phyloP scores from a whole-genome alignment of 1,140 invertebrate genomes.

The Helicorthomorpha holstii region DNA sequence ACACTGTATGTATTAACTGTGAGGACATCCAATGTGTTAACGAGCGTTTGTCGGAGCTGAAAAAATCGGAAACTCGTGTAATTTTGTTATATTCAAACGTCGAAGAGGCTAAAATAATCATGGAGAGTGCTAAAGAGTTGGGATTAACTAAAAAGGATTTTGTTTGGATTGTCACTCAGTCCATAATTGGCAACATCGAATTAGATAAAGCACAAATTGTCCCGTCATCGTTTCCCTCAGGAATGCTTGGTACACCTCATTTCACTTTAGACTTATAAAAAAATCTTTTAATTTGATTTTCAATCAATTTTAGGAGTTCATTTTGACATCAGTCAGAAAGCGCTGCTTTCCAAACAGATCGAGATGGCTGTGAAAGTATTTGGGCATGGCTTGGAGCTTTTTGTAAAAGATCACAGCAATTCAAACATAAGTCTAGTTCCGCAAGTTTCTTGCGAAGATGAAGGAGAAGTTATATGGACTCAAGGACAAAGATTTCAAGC shows the following conservation, averaged over 20 bases:
- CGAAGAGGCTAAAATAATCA: conserved; percentile 66
- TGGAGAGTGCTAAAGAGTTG: conserved; percentile 57
- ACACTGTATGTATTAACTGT: conserved; percentile 49
- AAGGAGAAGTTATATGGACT: conserved; percentile 51
- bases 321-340: neutral
- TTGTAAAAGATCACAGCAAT: conserved; percentile 47
- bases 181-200: conserved; percentile 47
- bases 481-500: conserved; percentile 3
- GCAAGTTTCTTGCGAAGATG: conserved; percentile 56
- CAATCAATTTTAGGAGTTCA: neutral
- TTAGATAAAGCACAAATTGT: conserved; percentile 32
- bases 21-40: conserved; percentile 4
- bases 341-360: conserved; percentile 36
- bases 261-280: neutral
- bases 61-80: conserved; percentile 78
- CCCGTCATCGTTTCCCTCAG: conserved; percentile 70
- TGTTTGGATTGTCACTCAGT: conserved; percentile 93
- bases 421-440: conserved; percentile 52
- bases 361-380: conserved; percentile 77
- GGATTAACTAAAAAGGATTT: conserved; percentile 86
- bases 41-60: conserved; percentile 50
- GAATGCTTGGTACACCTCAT: conserved; percentile 62
- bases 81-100: conserved; percentile 82
- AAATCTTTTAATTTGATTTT: too few species aligned
- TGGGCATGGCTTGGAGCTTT: conserved; percentile 72